Conservation (phyloP, 2,797 vertebrate genomes). For the Lophius americanus region DNA sequence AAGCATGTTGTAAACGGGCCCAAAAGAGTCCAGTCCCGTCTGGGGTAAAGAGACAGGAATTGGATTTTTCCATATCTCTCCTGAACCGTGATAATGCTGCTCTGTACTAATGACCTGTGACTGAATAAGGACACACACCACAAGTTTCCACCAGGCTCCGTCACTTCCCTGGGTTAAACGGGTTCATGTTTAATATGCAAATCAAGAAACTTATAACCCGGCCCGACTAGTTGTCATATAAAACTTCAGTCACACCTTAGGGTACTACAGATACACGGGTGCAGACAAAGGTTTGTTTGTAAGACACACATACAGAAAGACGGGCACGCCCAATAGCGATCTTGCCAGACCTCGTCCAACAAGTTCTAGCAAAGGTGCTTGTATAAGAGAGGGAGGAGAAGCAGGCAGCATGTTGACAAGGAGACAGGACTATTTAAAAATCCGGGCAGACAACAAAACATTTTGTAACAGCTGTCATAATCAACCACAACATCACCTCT, state of each 20-base stretch:
- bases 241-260: constrained; percentile 59
- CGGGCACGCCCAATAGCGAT: constrained; percentile 72
- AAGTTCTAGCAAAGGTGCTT: constrained; percentile 78
- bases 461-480: constrained; percentile 28
- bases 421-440: constrained; percentile 13
- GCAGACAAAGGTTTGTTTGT: constrained; percentile 74
- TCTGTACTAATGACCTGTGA: constrained; percentile 18
- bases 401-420: constrained; percentile 32
- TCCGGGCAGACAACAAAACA: not conserved
- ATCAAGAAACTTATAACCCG: constrained; percentile 48
- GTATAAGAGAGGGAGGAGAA: constrained; percentile 35
- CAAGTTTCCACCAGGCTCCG: no score
- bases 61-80: constrained; percentile 33
- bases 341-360: constrained; percentile 81
- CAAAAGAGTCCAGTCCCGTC: no score
- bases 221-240: constrained; percentile 49
- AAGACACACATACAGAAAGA: constrained; percentile 61
- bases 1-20: no score
- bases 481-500: constrained; percentile 37
- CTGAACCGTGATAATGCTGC: constrained; percentile 36
- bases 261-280: constrained; percentile 30
- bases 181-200: constrained; percentile 35
- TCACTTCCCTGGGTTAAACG: constrained; percentile 8
- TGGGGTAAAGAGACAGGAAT: constrained; percentile 1
- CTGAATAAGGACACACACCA: not conserved